phyloP scores from a whole-genome alignment of 2,113 vertebrate species.

The Columba janthina region DNA sequence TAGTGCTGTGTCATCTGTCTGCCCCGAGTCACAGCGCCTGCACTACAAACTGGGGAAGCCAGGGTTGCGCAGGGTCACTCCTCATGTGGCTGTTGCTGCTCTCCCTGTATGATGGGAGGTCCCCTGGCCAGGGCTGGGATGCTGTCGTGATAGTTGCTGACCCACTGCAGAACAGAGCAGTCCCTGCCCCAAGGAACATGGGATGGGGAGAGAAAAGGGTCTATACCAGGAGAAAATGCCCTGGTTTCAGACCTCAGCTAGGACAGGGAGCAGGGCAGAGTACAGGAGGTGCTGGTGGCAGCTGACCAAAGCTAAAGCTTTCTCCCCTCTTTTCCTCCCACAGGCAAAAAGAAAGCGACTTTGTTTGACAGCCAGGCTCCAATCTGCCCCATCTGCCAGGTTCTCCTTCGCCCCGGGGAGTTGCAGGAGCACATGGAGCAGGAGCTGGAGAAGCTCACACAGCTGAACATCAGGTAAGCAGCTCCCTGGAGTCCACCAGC shows the following conservation, averaged over 20 bases:
- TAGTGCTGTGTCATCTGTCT: not conserved
- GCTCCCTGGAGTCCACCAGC: not conserved
- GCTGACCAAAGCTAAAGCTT: not conserved
- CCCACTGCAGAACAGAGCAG: not conserved
- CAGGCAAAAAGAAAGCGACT: conserved; percentile 99
- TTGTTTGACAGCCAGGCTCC: conserved; percentile 98
- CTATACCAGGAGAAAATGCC: not conserved
- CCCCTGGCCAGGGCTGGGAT: not conserved
- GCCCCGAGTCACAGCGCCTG: not conserved
- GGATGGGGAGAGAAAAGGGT: not conserved
- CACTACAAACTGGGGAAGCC: not conserved
- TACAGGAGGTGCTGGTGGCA: accelerated
- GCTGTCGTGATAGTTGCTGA: not conserved
- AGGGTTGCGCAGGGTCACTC: not conserved
- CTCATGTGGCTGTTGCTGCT: not conserved
- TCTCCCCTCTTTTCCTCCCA: not conserved
- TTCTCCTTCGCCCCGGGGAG: conserved; percentile 93
- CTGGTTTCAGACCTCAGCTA: not conserved
- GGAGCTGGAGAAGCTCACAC: conserved; percentile 92
- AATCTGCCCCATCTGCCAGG: conserved; percentile 97
- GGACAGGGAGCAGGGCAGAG: not conserved
- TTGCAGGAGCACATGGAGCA: conserved; percentile 99
- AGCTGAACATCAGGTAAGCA: conserved; percentile 90
- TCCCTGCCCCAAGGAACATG: not conserved
- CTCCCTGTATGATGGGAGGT: not conserved